Evolutionary conservation across 2,113 vertebrate genomes (phyloP).

Genomic region (Uropsilus gracilis): DNA sequence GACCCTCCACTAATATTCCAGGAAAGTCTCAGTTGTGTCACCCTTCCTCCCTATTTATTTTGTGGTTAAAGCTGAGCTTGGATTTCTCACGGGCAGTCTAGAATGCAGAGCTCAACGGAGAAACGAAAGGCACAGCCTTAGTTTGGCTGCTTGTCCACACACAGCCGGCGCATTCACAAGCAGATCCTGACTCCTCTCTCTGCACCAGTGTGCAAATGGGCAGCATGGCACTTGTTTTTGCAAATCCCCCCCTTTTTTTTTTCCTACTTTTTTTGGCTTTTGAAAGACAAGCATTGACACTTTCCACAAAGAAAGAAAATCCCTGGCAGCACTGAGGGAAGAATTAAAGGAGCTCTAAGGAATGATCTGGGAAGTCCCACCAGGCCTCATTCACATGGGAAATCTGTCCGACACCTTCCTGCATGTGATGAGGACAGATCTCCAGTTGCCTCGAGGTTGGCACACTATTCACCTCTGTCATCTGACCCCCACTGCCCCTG

Average conservation of each 20-base stretch:
- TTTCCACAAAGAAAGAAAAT: conserved; percentile 52
- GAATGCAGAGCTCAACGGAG: conserved; percentile 29
- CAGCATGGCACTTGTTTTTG: conserved; percentile 46
- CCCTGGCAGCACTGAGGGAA: background rate
- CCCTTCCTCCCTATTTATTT: background rate
- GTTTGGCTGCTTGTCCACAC: conserved; percentile 57
- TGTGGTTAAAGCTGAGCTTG: background rate
- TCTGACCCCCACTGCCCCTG: background rate
- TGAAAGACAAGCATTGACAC: conserved; percentile 56
- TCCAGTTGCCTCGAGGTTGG: background rate
- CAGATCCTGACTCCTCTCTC: conserved; percentile 63
- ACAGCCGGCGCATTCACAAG: conserved; percentile 71
- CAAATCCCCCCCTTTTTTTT: background rate
- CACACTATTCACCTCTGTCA: background rate
- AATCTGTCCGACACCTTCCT: background rate
- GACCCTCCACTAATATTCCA: background rate
- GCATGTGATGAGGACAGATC: background rate
- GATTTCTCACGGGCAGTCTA: conserved; percentile 39
- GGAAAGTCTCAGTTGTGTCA: background rate
- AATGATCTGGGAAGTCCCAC: background rate
- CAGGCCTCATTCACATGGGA: background rate
- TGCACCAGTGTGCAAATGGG: conserved; percentile 32
- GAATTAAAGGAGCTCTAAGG: background rate
- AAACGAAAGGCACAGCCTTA: conserved; percentile 39
- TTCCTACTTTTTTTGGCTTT: background rate